These are phyloP conservation scores for Cephonodes hylas DNA, from an alignment of 2,888 invertebrate genomes.

Conservation along the genomic window DNA sequence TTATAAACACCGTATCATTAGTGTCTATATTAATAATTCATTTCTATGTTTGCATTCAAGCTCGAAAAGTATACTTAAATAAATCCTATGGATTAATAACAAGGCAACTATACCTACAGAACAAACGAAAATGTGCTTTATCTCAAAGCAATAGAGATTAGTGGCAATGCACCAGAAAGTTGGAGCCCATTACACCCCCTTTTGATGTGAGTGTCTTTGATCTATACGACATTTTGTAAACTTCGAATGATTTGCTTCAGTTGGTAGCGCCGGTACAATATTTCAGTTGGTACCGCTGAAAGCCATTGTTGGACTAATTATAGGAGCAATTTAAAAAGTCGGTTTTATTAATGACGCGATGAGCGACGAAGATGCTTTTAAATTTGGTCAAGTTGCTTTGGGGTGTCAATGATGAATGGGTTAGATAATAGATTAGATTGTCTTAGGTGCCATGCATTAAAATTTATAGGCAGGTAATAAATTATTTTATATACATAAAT, in stretches of 20 bases:
- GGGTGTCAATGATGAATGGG: constrained; percentile 28
- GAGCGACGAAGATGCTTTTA: constrained; percentile 52
- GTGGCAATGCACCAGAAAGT: constrained; percentile 39
- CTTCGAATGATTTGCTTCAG: constrained; percentile 66
- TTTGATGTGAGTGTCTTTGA: constrained; percentile 75
- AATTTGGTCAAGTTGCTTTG: constrained; percentile 24
- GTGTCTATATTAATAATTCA: constrained; percentile 12
- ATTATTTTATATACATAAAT: background rate
- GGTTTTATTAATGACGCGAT: constrained; percentile 55
- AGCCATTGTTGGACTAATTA: constrained; percentile 59
- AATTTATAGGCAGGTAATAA: background rate
- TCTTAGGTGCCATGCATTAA: background rate
- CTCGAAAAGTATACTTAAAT: constrained; percentile 48
- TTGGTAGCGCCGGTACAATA: constrained; percentile 53
- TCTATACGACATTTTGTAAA: constrained; percentile 72
- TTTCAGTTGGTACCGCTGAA: constrained; percentile 49
- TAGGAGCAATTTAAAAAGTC: constrained; percentile 52
- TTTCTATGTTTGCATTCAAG: constrained; percentile 62
- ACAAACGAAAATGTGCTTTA: background rate
- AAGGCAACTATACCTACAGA: background rate
- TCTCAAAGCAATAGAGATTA: constrained; percentile 19
- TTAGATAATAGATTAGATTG: constrained; percentile 41
- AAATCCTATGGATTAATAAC: background rate
- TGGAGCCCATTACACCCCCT: constrained; percentile 50
- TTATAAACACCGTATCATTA: constrained; percentile 28